Conservation (phyloP, 1,140 invertebrate genomes). For the Charaxes varanes region DNA sequence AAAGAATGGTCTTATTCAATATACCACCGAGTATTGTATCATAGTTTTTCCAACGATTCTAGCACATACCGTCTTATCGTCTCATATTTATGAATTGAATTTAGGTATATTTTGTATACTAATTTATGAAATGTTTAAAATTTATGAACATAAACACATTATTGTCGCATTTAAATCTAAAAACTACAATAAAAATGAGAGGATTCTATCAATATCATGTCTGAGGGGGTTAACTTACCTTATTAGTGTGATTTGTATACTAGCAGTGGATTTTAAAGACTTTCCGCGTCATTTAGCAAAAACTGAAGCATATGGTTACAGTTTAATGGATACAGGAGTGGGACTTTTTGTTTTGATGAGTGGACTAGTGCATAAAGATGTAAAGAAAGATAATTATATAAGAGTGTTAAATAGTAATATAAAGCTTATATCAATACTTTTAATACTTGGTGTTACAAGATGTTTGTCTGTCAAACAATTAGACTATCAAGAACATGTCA, state of each 20-base stretch:
- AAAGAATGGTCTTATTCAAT: constrained; percentile 18
- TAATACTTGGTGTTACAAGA: constrained; percentile 83
- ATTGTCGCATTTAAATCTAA: constrained; percentile 17
- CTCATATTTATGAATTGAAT: constrained; percentile 37
- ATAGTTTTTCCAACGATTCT: constrained; percentile 72
- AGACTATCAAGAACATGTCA: constrained; percentile 89
- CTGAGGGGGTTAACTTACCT: constrained; percentile 83
- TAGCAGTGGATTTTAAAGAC: constrained; percentile 93
- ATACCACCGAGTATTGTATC: constrained; percentile 67
- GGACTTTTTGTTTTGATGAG: constrained; percentile 92
- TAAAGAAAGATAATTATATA: constrained; percentile 30
- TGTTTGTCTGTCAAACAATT: constrained; percentile 77
- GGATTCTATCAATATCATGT: constrained; percentile 78
- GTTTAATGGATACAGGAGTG: constrained; percentile 96
- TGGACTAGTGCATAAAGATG: constrained; percentile 81
- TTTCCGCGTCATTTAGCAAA: constrained; percentile 92
- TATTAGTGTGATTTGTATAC: constrained; percentile 86
- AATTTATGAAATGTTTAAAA: constrained; percentile 31
- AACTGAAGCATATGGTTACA: constrained; percentile 89
- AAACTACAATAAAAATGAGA: constrained; percentile 38
- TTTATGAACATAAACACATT: constrained; percentile 18
- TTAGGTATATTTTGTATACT: constrained; percentile 31
- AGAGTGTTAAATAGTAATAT: constrained; percentile 44
- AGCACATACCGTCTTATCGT: constrained; percentile 63
- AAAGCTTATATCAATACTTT: constrained; percentile 69